Base-by-base conservation (phyloP, 2,797 vertebrate species). In the Setipinna tenuifilis region DNA sequence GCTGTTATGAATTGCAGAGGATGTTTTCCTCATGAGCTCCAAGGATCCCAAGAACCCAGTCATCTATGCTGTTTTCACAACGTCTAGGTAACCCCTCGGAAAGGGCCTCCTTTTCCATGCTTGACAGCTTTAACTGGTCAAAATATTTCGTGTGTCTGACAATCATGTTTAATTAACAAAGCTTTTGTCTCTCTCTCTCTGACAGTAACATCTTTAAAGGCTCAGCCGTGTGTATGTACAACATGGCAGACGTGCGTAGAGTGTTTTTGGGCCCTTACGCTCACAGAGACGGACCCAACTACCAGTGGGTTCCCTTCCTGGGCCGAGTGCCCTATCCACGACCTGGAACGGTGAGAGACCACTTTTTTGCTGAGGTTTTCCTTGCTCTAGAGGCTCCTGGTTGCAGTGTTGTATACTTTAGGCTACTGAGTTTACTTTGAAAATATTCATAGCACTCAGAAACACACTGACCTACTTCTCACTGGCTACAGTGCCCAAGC, bases 201-300 rank as follows among this genome's bases (percentile, higher is more conserved):
- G 81, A 95, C 88, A 99, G 98, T 91, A 99, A 99, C 91, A 98
- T 99, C 94, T 99, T 99, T 93, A 99, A 97, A 92, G 98, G 98
- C 0, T 99, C 98, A 19, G 98, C 98, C 0, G 97, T 99, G 81
- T 99, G 98, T 14, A 96, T 98, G 96, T 99, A 99, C 91, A 99
- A 96, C 93, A 98, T 99, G 97, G 95, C 97, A 0, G 98, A 99
- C 75, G 96, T 99, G 78, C 95, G 98, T 85, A 96, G 98, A 89
- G 98, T 98, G 0, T 99, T 99, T 89, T 94, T 99, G 35, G 98
- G 98, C 44, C 98, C 98, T 0, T 99, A 98, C 0, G 97, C 98
- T 68, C 98, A 99, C 87, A 94, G 98, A 91, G 98, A 99, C 78
- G 98, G 98, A 12, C 98, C 98, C 1, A 99, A 97, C 93, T 99